Evolutionary conservation across 2,797 vertebrate species (phyloP).

Genomic region (Myripristis murdjan): DNA sequence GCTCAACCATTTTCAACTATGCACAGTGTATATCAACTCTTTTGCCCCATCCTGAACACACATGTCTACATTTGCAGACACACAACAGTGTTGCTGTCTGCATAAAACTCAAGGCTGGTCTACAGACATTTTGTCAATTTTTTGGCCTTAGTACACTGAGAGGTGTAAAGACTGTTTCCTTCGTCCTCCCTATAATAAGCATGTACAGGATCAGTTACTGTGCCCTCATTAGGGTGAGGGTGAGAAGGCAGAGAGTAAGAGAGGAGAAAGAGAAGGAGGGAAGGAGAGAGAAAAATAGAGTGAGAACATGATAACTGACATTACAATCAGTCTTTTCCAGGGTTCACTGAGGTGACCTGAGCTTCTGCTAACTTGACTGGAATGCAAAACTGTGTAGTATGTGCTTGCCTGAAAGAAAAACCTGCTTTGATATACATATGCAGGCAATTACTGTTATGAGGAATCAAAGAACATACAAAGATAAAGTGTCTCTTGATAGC

Average conservation of each 20-base stretch:
- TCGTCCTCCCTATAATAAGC: conserved; percentile 61
- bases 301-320: conserved; percentile 35
- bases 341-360: conserved; percentile 31
- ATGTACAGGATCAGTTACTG: conserved; percentile 69
- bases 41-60: conserved; percentile 15
- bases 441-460: background rate
- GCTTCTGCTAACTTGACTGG: conserved; percentile 31
- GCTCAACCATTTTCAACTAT: background rate
- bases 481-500: conserved; percentile 32
- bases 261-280: conserved; percentile 18
- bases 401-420: conserved; percentile 17
- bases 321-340: conserved; percentile 30
- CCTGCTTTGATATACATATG: conserved; percentile 6
- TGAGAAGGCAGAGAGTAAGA: conserved; percentile 17
- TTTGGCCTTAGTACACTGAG: conserved; percentile 48
- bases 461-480: conserved; percentile 5
- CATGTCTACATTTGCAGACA: conserved; percentile 22
- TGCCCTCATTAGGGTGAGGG: conserved; percentile 40
- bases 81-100: background rate
- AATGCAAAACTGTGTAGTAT: conserved; percentile 29
- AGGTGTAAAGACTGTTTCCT: conserved; percentile 37
- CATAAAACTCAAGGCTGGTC: background rate
- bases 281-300: conserved; percentile 3
- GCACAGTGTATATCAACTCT: conserved; percentile 27
- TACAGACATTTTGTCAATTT: conserved; percentile 23